Evolutionary conservation across 2,888 invertebrate genomes (phyloP), one percentile per base, ranked within the genome.

Genomic region (Steinernema scapterisci): DNA sequence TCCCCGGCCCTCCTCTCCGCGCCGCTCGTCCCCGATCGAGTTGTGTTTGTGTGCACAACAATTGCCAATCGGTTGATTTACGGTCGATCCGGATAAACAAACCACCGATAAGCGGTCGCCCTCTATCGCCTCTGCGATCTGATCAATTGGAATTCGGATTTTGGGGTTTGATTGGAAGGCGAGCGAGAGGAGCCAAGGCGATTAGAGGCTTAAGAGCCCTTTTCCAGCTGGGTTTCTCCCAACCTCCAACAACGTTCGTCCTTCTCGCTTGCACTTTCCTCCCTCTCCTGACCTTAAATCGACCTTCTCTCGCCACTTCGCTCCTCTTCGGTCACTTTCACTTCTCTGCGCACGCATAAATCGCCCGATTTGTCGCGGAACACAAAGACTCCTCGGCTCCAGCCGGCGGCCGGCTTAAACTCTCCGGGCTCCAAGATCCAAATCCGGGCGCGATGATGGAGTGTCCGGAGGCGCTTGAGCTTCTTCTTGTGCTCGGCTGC

Each of bases 371-470:
- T 63, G 63, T 63, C 63, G 54, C 25, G 54, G n/a, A 21, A 16
- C 16, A 63, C 63, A 63, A 63, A 63, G 63, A 6, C 16, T 6
- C 63, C 6, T 31, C 13, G 11, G 63, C 27, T 31, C 11, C n/a
- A 16, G 27, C 63, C 13, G 13, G 54, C 54, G 21, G 11, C 11
- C 31, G 63, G 38, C 38, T 38, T 38, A 38, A 38, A 38, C 38
- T 38, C 38, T 38, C 38, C 9, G 5, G 38, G 38, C 38, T 38
- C 38, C 38, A 38, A 48, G 48, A 48, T 16, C 63, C 63, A 63
- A 63, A 63, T 63, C 63, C 63, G 63, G 63, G 63, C 63, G 63
- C 63, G 63, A 63, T 63, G 63, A 63, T 63, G 63, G 63, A 63
- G 63, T 63, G 63, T 27, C 27, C 23, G 11, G n/a, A 19, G n/a